A percentile compares a stretch with the other conserved stretches of the same genome.
phyloP scores from a whole-genome alignment of 2,113 vertebrate genomes.

The Stomatorhinus ivindoensis region DNA sequence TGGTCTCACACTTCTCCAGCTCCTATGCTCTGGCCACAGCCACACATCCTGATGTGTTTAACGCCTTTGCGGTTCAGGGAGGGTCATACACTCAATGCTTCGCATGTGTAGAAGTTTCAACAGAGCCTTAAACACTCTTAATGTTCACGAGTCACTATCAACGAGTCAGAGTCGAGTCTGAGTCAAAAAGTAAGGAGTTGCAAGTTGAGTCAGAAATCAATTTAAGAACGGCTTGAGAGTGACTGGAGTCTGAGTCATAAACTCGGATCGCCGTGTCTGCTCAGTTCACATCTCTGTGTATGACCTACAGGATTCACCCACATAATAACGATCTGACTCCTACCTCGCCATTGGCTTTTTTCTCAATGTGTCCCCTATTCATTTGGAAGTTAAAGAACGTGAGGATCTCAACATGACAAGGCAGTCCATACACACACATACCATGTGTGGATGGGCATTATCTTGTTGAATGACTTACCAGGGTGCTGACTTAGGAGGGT shows the following conservation, averaged over 20 bases:
- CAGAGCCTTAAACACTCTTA: no score
- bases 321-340: not conserved
- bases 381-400: not conserved
- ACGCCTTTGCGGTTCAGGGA: no score
- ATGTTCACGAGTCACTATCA: no score
- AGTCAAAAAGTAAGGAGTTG: not conserved
- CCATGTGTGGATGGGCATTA: no score
- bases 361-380: not conserved
- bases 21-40: not conserved
- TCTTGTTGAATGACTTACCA: no score
- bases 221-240: not conserved
- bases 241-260: not conserved
- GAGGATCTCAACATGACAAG: no score
- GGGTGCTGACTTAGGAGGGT: no score
- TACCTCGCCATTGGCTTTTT: not conserved
- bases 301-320: not conserved
- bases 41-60: no score
- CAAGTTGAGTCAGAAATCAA: not conserved
- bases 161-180: no score
- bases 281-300: not conserved
- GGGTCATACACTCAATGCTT: not conserved
- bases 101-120: no score
- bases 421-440: no score
- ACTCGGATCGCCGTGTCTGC: no score
- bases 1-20: not conserved